Base-by-base conservation (phyloP, 2,888 invertebrate species). In the Cactoblastis cactorum region DNA sequence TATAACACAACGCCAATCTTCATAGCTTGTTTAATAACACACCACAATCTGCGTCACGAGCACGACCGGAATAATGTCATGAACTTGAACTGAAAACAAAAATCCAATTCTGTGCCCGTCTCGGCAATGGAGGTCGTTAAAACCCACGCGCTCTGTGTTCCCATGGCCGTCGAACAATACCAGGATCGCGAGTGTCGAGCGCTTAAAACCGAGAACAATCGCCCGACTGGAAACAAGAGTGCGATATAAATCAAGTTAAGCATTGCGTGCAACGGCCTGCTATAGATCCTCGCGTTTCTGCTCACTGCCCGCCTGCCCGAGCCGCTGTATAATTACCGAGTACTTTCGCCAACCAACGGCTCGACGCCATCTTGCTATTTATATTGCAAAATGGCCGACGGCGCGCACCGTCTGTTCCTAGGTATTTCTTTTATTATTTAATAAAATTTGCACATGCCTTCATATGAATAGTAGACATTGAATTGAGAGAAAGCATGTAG, bases 361-460 rank as follows among this genome's bases (percentile, higher is more conserved):
- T 65, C 72, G 74, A 72, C 84, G 86, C 88, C 89, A 88, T 89
- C 80, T 88, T 87, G 84, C 83, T 82, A 84, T 86, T 86, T 84
- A 85, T 82, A 83, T 77, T 77, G 81, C 87, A 86, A 88, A 85
- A 88, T 87, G 87, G 88, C 86, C 77, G 83, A 74, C 77, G 61
- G 67, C 58, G 64, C 67, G 65, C 75, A 79, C 72, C 80, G 82
- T 81, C 80, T 83, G 84, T 77, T 82, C 72, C 70, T 77, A n/a
- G n/a, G n/a, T n/a, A 77, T 80, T 78, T 78, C 75, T 80, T 83
- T 77, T 77, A 73, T 78, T 78, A 78, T 75, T 71, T 73, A 68
- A 70, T 12, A 69, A 71, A 66, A 69, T 70, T 63, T 62, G 56
- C 54, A 45, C 53, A 62, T 69, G 69, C 65, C 71, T 65, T 63